These are phyloP conservation scores for Forpus xanthops DNA, from an alignment of 2,797 vertebrate species.

Conservation along the genomic window DNA sequence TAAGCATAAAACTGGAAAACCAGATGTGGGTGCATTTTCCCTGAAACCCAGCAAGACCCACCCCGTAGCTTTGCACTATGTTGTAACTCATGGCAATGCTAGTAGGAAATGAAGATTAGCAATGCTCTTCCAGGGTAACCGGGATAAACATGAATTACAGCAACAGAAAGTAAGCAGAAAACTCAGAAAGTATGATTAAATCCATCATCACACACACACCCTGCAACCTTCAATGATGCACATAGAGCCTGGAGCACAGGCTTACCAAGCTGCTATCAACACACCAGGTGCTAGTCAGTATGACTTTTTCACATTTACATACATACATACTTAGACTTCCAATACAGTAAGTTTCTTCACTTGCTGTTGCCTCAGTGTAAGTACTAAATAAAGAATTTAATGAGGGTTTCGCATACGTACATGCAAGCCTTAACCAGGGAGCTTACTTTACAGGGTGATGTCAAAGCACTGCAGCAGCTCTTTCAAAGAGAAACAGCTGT, in stretches of 20 bases:
- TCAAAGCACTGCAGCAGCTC: background rate
- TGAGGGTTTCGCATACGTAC: fast-evolving
- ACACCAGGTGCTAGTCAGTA: background rate
- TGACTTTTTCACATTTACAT: background rate
- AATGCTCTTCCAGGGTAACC: background rate
- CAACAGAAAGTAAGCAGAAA: background rate
- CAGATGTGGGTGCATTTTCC: background rate
- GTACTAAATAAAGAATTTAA: background rate
- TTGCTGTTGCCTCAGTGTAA: background rate
- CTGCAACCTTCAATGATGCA: fast-evolving
- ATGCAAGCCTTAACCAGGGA: background rate
- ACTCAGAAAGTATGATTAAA: background rate
- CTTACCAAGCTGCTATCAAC: background rate
- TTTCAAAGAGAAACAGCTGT: background rate
- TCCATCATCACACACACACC: background rate
- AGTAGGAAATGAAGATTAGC: background rate
- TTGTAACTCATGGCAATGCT: fast-evolving
- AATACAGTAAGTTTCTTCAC: background rate
- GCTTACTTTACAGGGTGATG: background rate
- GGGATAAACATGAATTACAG: background rate
- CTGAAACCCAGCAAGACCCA: background rate
- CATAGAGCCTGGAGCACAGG: background rate
- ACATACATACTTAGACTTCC: background rate
- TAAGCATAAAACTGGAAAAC: background rate
- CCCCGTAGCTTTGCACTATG: background rate